Evolutionary conservation across 1,140 invertebrate species (phyloP).

Genomic region (Dryas iulia): DNA sequence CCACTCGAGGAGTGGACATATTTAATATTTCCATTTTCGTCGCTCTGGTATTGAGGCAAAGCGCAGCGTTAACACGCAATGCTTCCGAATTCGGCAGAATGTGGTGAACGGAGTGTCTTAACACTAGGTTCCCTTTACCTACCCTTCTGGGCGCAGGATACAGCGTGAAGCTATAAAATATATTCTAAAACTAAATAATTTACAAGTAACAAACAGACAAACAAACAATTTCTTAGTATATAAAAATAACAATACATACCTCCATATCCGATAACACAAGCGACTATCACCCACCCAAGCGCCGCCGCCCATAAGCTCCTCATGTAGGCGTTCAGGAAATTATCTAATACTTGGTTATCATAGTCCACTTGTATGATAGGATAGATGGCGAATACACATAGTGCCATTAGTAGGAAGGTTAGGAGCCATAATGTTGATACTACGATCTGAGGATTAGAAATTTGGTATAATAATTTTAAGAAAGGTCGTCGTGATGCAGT

Average conservation of each 20-base stretch:
- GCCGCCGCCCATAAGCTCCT: constrained; percentile 38
- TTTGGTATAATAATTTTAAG: too few species aligned
- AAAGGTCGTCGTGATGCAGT: too few species aligned
- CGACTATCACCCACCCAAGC: constrained; percentile 46
- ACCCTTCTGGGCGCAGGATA: too few species aligned
- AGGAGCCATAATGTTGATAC: constrained; percentile 33
- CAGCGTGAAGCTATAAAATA: too few species aligned
- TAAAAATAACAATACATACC: constrained; percentile 31
- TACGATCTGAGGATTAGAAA: constrained; percentile 27
- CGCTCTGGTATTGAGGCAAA: too few species aligned
- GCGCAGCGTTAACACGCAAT: too few species aligned
- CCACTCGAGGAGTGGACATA: too few species aligned
- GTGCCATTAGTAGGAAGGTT: constrained; percentile 21
- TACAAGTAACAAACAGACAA: neutral
- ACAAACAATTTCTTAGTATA: neutral
- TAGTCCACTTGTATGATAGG: constrained; percentile 40
- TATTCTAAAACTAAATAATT: too few species aligned
- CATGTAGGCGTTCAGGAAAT: constrained; percentile 43
- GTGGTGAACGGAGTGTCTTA: too few species aligned
- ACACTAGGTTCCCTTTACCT: too few species aligned
- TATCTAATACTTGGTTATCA: constrained; percentile 41
- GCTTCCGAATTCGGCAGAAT: too few species aligned
- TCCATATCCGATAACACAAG: constrained; percentile 45
- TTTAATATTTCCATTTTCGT: too few species aligned
- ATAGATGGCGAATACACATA: constrained; percentile 39